Conservation (phyloP, 2,888 invertebrate species). For the Eupithecia insigniata region DNA sequence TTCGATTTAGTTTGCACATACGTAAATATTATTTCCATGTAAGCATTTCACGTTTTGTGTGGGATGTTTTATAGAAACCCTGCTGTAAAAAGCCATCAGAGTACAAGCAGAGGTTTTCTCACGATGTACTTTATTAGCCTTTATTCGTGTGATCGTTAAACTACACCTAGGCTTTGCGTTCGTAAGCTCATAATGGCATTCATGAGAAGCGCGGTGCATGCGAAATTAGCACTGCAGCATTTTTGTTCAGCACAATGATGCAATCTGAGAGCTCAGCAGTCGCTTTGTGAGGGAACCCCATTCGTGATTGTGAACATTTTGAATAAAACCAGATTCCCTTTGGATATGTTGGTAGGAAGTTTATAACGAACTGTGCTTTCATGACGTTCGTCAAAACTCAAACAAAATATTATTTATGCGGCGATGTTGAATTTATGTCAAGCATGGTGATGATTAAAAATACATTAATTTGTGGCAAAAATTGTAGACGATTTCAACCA, state of each 20-base stretch:
- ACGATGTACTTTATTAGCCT: slow-evolving; percentile 34
- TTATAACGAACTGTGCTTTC: slow-evolving; percentile 58
- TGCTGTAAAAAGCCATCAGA: neutral
- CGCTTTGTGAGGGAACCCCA: slow-evolving; percentile 70
- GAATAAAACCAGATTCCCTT: slow-evolving; percentile 69
- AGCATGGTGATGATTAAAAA: neutral
- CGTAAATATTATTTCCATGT: neutral
- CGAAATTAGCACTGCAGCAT: slow-evolving; percentile 76
- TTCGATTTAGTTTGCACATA: neutral
- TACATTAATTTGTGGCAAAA: neutral
- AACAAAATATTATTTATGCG: neutral
- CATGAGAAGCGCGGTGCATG: slow-evolving; percentile 67
- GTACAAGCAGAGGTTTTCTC: neutral
- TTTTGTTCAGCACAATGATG: slow-evolving; percentile 79
- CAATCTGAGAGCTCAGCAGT: slow-evolving; percentile 66
- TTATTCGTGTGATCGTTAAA: slow-evolving; percentile 52
- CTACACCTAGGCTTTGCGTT: slow-evolving; percentile 52
- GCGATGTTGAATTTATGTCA: neutral
- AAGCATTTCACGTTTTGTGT: neutral
- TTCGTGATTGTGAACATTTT: slow-evolving; percentile 72
- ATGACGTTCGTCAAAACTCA: slow-evolving; percentile 43
- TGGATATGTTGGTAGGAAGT: slow-evolving; percentile 57
- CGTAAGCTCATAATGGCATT: slow-evolving; percentile 68
- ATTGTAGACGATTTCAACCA: neutral
- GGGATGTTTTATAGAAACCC: neutral